Evolutionary conservation across 2,797 vertebrate species (phyloP).

Genomic region (Rhinatrema bivittatum): DNA sequence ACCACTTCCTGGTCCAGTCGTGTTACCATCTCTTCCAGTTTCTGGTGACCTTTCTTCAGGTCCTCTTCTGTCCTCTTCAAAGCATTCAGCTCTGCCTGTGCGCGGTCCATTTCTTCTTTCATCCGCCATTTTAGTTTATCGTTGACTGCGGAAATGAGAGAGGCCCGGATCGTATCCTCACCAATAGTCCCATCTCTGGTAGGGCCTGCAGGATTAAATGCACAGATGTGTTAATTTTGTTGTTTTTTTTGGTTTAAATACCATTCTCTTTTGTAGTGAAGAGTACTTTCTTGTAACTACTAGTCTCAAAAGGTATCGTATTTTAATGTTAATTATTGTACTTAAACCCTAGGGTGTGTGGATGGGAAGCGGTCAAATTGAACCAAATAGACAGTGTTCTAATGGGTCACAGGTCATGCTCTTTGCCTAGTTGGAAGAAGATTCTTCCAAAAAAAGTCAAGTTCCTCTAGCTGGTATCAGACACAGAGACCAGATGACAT

Average conservation of each 20-base stretch:
- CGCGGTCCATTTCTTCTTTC: slow-evolving; percentile 98
- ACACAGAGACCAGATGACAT: too few species aligned
- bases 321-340: too few species aligned
- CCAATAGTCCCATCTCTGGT: slow-evolving; percentile 90
- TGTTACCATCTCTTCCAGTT: slow-evolving; percentile 93
- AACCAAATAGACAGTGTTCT: too few species aligned
- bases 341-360: too few species aligned
- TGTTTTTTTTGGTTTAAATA: background rate
- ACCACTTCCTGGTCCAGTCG: slow-evolving; percentile 96
- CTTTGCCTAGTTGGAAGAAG: too few species aligned
- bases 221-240: background rate
- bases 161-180: slow-evolving; percentile 93
- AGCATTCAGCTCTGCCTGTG: slow-evolving; percentile 92
- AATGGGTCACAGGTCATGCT: too few species aligned
- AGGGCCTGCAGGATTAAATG: slow-evolving; percentile 60
- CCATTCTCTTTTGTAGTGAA: too few species aligned
- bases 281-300: too few species aligned
- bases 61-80: slow-evolving; percentile 95
- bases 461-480: too few species aligned
- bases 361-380: too few species aligned
- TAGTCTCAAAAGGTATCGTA: too few species aligned
- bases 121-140: slow-evolving; percentile 96
- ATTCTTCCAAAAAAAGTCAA: too few species aligned
- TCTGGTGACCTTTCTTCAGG: slow-evolving; percentile 95
- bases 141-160: slow-evolving; percentile 92